Base-by-base conservation (phyloP, 2,888 invertebrate species). In the Prosopocoilus inquinatus region DNA sequence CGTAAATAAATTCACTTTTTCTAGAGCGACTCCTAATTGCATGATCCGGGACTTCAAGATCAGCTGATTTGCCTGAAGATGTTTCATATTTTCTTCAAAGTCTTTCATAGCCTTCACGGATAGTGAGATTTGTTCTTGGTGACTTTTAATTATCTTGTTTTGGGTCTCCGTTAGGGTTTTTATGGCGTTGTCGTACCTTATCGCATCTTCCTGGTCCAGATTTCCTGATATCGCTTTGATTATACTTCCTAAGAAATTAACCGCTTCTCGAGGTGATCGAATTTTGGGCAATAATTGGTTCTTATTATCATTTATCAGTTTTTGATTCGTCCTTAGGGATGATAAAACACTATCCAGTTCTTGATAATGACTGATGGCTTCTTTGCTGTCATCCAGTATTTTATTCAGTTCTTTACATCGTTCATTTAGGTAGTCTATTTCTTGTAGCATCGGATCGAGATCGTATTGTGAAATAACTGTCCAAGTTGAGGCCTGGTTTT, bases 211-310 rank as follows among this genome's bases (percentile, higher is more conserved):
- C n/a, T n/a, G n/a, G n/a, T n/a, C n/a, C n/a, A n/a, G 38, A 28
- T 49, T 49, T 38, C 38, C 49, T 2, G 49, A 39, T 9, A 38
- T 20, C 7, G 49, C 49, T 9, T 49, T n/a, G n/a, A n/a, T n/a
- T n/a, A n/a, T n/a, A n/a, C n/a, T n/a, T n/a, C n/a, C n/a, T n/a
- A n/a, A n/a, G 36, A 49, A 49, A 15, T 49, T 49, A 2, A 49
- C 4, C n/a, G 49, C 39, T 49, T 41, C 49, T 9, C 48, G 35
- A 48, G 36, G 38, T n/a, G n/a, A n/a, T 39, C 49, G 13, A 8
- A 39, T n/a, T 2, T 38, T 49, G 16, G 35, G 38, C 4, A 36
- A 32, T 47, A 47, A 9, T 39, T 39, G 49, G 9, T 49, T 12
- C n/a, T n/a, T n/a, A n/a, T n/a, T n/a, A n/a, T n/a, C n/a, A n/a